A percentile compares a stretch with the other conserved stretches of the same genome.
Conservation (phyloP, 2,888 invertebrate genomes). For the Drosophila atroscutellata region DNA sequence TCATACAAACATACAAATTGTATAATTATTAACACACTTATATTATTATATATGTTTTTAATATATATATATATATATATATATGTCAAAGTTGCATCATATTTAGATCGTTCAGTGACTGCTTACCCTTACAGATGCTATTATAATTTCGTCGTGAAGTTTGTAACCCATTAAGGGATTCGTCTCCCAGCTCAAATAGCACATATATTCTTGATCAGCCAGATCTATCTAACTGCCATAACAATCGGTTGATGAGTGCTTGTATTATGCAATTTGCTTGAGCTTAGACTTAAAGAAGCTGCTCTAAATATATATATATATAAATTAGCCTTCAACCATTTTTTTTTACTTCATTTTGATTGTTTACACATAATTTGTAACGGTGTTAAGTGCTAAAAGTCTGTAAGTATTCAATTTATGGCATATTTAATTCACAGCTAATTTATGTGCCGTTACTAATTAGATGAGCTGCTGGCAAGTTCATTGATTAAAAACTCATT, state of each 20-base stretch:
- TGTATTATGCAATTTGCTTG: background rate
- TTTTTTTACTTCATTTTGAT: background rate
- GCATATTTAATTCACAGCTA: background rate
- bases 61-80: background rate
- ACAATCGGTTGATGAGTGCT: background rate
- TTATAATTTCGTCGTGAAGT: background rate
- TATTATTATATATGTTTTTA: background rate
- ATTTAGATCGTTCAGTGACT: constrained; percentile 18
- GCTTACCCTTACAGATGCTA: background rate
- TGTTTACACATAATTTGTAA: background rate
- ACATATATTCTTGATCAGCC: background rate
- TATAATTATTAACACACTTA: background rate
- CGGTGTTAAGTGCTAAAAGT: background rate
- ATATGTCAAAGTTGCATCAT: constrained; percentile 22
- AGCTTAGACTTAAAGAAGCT: too few species aligned
- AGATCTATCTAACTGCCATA: background rate
- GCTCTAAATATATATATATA: too few species aligned
- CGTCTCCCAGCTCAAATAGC: background rate
- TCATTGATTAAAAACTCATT: constrained; percentile 7
- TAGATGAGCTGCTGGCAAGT: constrained; percentile 2
- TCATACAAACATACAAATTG: background rate
- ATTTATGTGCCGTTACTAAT: constrained; percentile 10
- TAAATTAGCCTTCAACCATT: background rate
- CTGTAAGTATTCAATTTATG: background rate
- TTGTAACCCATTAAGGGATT: background rate